Base-by-base conservation (phyloP, 2,113 vertebrate genomes). In the Triplophysa dalaica region DNA sequence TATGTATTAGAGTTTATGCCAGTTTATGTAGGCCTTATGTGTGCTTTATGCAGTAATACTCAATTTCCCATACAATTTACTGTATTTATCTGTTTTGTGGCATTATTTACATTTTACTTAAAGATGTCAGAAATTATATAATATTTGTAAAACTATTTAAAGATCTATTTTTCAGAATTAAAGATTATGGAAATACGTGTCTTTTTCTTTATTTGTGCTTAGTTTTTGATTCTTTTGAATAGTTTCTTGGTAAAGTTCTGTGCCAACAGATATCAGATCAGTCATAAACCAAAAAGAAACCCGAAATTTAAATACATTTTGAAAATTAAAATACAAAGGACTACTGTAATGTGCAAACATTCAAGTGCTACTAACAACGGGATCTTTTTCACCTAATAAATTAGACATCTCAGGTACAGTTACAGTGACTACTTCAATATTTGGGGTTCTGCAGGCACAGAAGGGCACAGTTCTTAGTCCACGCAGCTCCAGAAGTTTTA, bases 141-240 rank as follows among this genome's bases (percentile, higher is more conserved):
- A 90, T 90, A 85, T 87, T 87, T 84, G 85, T 90, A 90, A 91
- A 86, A 91, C 76, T 92, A 93, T 94, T 93, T 93, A 94, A 94
- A 94, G 86, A 90, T 93, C 87, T 93, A 93, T 94, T 94, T 93
- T 91, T 92, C 80, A 84, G 86, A 91, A 88, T 90, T 87, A 86
- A 87, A 87, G 21, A 66, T 76, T 76, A 82, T 66, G 62, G 77
- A 85, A 85, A 82, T 73, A 77, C 19, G 26, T 48, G 52, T 22
- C n/a, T 45, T 58, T 41, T 38, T n/a, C 38, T 33, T 74, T 63
- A 41, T 50, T 75, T 21, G 7, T 4, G 16, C 16, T n/a, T 19
- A 8, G 17, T 7, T 56, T 56, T 3, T 6, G 52, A n/a, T 56
- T 56, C 3, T 56, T 14, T 13, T 50, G 13, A 19, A 17, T 8